These are phyloP conservation scores for Agonum fuliginosum DNA, from an alignment of 2,888 invertebrate species.

Conservation along the genomic window DNA sequence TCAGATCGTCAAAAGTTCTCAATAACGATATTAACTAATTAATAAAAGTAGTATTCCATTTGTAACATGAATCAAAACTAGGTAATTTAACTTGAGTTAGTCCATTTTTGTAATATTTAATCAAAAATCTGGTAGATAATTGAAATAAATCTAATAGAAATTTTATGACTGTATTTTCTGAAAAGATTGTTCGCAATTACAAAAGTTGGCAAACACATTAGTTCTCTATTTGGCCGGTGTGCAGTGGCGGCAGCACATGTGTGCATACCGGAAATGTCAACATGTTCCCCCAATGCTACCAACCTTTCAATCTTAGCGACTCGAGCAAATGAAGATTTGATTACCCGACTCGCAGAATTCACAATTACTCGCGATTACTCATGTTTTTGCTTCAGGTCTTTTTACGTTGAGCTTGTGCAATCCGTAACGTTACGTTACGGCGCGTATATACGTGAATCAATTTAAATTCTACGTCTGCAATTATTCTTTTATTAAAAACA, in stretches of 20 bases:
- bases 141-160: too few relatives aligned
- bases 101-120: too few relatives aligned
- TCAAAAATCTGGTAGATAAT: too few relatives aligned
- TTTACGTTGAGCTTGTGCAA: constrained; percentile 13
- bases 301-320: not conserved
- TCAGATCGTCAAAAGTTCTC: too few relatives aligned
- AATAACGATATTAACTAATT: too few relatives aligned
- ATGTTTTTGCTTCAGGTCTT: constrained; percentile 27
- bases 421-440: constrained; percentile 15
- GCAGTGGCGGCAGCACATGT: not conserved
- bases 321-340: constrained; percentile 30
- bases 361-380: constrained; percentile 37
- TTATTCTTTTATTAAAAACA: constrained; percentile 46
- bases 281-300: not conserved
- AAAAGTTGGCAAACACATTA: too few relatives aligned
- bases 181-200: too few relatives aligned
- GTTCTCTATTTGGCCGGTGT: not conserved
- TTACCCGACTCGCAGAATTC: constrained; percentile 39
- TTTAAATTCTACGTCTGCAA: constrained; percentile 40
- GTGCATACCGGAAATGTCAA: constrained; percentile 40
- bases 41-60: too few relatives aligned
- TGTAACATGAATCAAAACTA: too few relatives aligned
- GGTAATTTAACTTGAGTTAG: too few relatives aligned
- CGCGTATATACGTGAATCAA: constrained; percentile 45
- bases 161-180: too few relatives aligned